Evolutionary conservation across 2,797 vertebrate species (phyloP).

Genomic region (Microctenopoma steveboyesi): DNA sequence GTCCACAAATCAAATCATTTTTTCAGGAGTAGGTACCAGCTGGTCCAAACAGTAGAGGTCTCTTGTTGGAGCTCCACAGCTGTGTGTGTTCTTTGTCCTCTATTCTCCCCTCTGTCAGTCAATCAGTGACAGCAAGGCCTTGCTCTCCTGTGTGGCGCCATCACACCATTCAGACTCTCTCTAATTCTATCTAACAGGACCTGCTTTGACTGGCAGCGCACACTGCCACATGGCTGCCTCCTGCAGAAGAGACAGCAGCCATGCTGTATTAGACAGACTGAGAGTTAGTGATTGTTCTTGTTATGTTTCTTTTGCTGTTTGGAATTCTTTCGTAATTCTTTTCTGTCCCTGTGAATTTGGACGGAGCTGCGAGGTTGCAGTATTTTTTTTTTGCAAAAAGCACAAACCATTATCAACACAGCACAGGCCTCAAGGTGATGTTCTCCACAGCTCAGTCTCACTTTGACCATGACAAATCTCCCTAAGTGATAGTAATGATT

Average conservation of each 20-base stretch:
- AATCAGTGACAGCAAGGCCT: constrained; percentile 36
- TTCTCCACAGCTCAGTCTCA: constrained; percentile 49
- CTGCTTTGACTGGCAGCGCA: constrained; percentile 49
- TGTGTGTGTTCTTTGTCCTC: constrained; percentile 33
- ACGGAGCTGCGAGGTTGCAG: constrained; percentile 14
- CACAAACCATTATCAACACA: constrained; percentile 30
- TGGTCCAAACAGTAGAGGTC: constrained; percentile 8
- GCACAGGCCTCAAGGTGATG: constrained; percentile 69
- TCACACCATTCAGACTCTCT: constrained; percentile 41
- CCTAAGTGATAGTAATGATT: constrained; percentile 77
- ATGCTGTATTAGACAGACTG: constrained; percentile 25
- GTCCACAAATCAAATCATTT: constrained; percentile 6
- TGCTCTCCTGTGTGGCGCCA: constrained; percentile 27
- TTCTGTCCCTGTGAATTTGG: constrained; percentile 36
- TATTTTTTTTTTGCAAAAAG: constrained; percentile 16
- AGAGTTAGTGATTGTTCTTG: constrained; percentile 29
- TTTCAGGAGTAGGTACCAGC: constrained; percentile 2
- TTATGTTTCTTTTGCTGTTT: constrained; percentile 27
- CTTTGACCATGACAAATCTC: constrained; percentile 75
- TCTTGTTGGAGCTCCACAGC: constrained; percentile 24
- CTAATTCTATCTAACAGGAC: constrained; percentile 40
- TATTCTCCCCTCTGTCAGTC: constrained; percentile 31
- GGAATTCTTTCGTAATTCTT: constrained; percentile 37
- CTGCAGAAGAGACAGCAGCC: constrained; percentile 23
- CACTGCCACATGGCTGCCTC: constrained; percentile 11